phyloP scores from a whole-genome alignment of 2,113 vertebrate species.

The Aix galericulata region DNA sequence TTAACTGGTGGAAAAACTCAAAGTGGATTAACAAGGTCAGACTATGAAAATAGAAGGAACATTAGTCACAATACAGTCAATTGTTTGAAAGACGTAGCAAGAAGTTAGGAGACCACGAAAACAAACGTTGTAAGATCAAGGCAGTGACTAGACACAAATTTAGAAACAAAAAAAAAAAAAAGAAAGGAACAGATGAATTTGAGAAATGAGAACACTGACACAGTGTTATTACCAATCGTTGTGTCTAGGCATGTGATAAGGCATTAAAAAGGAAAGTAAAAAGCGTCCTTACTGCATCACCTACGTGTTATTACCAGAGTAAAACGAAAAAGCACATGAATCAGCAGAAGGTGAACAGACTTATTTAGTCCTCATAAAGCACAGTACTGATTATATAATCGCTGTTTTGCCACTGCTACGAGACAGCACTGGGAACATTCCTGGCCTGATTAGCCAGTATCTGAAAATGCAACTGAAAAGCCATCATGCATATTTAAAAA shows the following conservation, averaged over 20 bases:
- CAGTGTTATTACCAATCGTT: neutral
- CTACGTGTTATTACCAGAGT: neutral
- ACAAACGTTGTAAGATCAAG: neutral
- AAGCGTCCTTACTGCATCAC: neutral
- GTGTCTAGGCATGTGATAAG: neutral
- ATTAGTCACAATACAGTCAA: neutral
- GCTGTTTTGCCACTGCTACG: slow-evolving; percentile 46
- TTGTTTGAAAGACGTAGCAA: neutral
- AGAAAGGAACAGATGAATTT: neutral
- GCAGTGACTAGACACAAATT: neutral
- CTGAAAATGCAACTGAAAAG: slow-evolving; percentile 32
- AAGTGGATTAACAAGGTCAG: slow-evolving; percentile 8
- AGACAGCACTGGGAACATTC: slow-evolving; percentile 37
- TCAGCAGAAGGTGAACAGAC: neutral
- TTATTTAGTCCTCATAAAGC: slow-evolving; percentile 28
- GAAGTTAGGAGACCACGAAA: neutral
- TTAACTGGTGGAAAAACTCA: neutral
- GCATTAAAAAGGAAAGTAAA: neutral
- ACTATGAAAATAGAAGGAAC: neutral
- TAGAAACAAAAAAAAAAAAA: neutral
- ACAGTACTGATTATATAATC: slow-evolving; percentile 49
- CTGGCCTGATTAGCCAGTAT: slow-evolving; percentile 40
- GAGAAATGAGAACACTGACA: neutral
- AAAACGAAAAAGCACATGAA: neutral
- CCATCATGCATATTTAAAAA: neutral